A percentile compares a stretch with the other conserved stretches of the same genome.
Evolutionary conservation across 2,797 vertebrate species (phyloP).

Genomic region (Cyclura pinguis): DNA sequence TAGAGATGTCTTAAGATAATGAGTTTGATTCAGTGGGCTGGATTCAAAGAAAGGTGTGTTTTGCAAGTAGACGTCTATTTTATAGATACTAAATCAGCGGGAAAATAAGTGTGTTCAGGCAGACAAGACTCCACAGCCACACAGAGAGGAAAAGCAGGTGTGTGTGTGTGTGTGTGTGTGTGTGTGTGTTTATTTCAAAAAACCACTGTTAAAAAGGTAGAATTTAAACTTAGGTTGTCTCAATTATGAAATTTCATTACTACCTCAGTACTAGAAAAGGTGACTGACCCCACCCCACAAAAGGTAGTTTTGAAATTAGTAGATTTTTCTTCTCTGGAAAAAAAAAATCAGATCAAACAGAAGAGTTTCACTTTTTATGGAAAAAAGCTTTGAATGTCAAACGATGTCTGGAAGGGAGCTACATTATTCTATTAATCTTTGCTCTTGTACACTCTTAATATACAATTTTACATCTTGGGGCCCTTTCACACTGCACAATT

Average conservation of each 20-base stretch:
- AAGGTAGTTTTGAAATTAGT: background rate
- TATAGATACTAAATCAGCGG: conserved; percentile 61
- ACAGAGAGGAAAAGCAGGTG: conserved; percentile 31
- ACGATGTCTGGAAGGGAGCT: background rate
- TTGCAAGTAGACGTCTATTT: conserved; percentile 69
- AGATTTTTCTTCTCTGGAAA: background rate
- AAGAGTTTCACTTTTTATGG: background rate
- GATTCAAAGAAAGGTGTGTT: conserved; percentile 72
- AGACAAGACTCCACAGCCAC: conserved; percentile 40
- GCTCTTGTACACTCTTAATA: background rate
- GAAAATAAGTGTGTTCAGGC: conserved; percentile 46
- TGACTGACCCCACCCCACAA: background rate
- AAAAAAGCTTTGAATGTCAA: background rate
- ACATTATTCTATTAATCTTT: background rate
- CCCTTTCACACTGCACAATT: too few species aligned
- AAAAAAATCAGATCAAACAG: background rate
- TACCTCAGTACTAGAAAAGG: background rate
- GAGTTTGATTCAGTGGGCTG: conserved; percentile 70
- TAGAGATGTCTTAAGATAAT: conserved; percentile 74
- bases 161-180: background rate
- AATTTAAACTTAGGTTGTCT: conserved; percentile 2
- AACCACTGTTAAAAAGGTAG: background rate
- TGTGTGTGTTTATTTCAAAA: background rate
- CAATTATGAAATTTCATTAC: conserved; percentile 1
- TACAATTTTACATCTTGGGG: background rate